Base-by-base conservation (phyloP, 2,888 invertebrate genomes). In the Acleris sparsana region DNA sequence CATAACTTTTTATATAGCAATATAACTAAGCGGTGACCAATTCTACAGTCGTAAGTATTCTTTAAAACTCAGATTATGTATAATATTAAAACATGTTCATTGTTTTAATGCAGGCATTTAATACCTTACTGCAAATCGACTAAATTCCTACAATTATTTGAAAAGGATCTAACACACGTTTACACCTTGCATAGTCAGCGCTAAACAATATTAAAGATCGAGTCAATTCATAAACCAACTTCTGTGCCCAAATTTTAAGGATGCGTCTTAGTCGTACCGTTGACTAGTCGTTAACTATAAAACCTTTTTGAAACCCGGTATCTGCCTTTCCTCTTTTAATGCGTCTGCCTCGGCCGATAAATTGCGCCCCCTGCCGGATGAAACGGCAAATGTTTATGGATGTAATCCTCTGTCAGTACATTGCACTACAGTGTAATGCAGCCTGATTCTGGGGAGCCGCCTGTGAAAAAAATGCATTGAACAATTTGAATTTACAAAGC, bases 321-420 rank as follows among this genome's bases (percentile, higher is more conserved):
- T 61, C 33, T 56, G 73, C 76, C 80, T 84, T 83, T 78, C 72
- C 77, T 78, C 78, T 79, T 83, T 85, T 83, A 85, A 85, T 80
- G 77, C 77, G 84, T 81, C 80, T 78, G 79, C 78, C 72, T 78
- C 83, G 81, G 77, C 73, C 82, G 78, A 83, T 87, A 86, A 86
- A 87, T 86, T 83, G 81, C 79, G 78, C 84, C 83, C 82, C 83
- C 83, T 85, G 83, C 84, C 83, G 84, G 78, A 77, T 75, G 79
- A 71, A 71, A 71, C 73, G 72, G 71, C 75, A 77, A 75, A 84
- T 86, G 83, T 87, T 88, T 87, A 86, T 87, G 83, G 80, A 82
- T 79, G 84, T 85, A 84, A 86, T 85, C 82, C 79, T 72, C 72
- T 72, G 71, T 64, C 52, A 49, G 63, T 63, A 66, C 64, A 69